Conservation (phyloP, 1,140 invertebrate genomes). For the Cotesia chilonis region DNA sequence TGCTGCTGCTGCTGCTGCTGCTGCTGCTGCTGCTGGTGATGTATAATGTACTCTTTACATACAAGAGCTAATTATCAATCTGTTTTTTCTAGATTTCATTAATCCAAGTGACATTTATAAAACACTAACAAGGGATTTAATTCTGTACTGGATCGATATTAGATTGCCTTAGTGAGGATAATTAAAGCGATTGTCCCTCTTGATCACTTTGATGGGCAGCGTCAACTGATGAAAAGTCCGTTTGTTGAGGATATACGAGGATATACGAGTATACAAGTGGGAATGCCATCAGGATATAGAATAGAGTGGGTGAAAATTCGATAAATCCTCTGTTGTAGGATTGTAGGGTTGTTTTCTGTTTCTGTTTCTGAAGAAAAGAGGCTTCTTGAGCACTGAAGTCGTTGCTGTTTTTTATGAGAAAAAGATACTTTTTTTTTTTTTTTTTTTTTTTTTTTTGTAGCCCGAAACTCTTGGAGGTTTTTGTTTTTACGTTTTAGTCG, state of each 20-base stretch:
- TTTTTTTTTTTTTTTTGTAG: conserved; percentile 1
- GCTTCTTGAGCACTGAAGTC: too few species aligned
- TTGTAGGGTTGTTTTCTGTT: background rate
- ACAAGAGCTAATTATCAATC: too few species aligned
- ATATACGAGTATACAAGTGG: background rate
- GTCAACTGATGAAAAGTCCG: conserved; percentile 29
- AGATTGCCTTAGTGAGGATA: conserved; percentile 25
- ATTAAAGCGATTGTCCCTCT: conserved; percentile 41
- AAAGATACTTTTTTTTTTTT: background rate
- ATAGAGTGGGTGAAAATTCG: conserved; percentile 32
- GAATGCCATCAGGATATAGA: background rate
- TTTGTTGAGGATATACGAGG: conserved; percentile 16
- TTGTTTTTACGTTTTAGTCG: too few species aligned
- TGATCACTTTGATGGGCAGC: conserved; percentile 39
- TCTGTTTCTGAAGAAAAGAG: background rate
- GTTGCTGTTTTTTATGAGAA: background rate
- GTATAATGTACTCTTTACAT: too few species aligned
- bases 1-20: too few species aligned
- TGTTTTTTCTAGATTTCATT: too few species aligned
- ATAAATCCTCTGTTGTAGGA: conserved; percentile 28
- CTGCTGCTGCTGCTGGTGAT: too few species aligned
- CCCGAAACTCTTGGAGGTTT: background rate
- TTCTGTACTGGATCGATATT: too few species aligned
- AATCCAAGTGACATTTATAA: too few species aligned
- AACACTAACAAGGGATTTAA: background rate